Conservation (phyloP, 2,797 vertebrate species). For the Threskiornis aethiopicus region DNA sequence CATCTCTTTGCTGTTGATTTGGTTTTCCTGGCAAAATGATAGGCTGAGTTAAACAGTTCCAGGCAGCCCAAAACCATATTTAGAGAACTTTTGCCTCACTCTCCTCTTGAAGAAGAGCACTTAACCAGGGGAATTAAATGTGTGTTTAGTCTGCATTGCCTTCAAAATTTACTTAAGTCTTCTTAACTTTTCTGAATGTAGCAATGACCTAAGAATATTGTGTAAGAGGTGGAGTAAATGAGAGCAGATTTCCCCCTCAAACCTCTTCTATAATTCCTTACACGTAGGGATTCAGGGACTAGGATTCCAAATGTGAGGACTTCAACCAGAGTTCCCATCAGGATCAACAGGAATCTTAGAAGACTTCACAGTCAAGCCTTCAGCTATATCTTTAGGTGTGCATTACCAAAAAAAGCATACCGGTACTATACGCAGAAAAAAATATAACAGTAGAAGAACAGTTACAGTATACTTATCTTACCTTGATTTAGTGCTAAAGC, state of each 20-base stretch:
- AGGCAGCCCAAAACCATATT: neutral
- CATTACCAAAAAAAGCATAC: neutral
- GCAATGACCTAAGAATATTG: neutral
- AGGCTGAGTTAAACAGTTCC: neutral
- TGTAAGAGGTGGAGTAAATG: neutral
- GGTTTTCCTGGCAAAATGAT: neutral
- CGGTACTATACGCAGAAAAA: neutral
- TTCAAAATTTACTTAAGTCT: neutral
- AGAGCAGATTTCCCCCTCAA: neutral
- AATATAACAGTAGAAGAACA: neutral
- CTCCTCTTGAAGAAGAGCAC: neutral
- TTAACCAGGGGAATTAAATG: neutral
- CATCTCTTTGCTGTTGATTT: neutral
- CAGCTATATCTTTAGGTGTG: neutral
- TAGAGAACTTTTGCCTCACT: neutral
- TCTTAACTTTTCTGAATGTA: neutral
- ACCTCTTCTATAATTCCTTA: neutral
- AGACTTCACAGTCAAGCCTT: neutral
- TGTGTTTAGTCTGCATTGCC: neutral
- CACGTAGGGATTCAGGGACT: neutral
- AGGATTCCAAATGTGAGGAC: neutral
- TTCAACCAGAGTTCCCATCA: neutral
- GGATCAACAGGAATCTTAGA: neutral
- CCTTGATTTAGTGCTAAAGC: constrained; percentile 84
- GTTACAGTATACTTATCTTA: constrained; percentile 26